Base-by-base conservation (phyloP, 2,888 invertebrate species). In the Agrotis segetum region DNA sequence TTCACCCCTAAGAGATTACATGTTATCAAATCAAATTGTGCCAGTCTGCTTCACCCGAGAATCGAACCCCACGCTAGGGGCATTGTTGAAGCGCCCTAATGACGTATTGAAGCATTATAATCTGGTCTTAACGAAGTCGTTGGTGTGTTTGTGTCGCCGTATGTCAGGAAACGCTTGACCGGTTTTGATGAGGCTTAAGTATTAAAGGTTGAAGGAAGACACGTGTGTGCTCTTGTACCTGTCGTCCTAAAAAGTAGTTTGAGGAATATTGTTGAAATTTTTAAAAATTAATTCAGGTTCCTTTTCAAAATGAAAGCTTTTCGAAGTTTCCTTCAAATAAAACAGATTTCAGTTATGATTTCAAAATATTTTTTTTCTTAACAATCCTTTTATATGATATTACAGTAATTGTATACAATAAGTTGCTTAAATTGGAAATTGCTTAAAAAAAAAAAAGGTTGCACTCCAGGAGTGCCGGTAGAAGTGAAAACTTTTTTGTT, bases 21-120 rank as follows among this genome's bases (percentile, higher is more conserved):
- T 77, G 78, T 77, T 76, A 78, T 85, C 84, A 87, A 90, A 91
- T 89, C 88, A 88, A 89, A 90, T 89, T 86, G 88, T 89, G 84
- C 84, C 89, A 88, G 89, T 89, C 88, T 89, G 82, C 83, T 88
- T 83, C 85, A 80, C 82, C 52, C 79, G 87, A 80, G 86, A 86
- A 67, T 83, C 71, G 83, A 82, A 83, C 83, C 81, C 75, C 61
- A 65, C 74, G 71, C 80, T 34, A 46, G 62, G 56, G 79, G 76
- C 66, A 74, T 79, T 74, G 67, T 75, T 67, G 40, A 46, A 49
- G 68, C 58, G 59, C 67, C 58, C 65, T 69, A 81, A 67, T 76
- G 85, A 79, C 62, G 81, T 74, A 75, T 77, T 84, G 71, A 67
- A 82, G 71, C 60, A 67, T 66, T 77, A 63, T 85, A 83, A 83